These are phyloP conservation scores for Amphiprion clarkii DNA, from an alignment of 2,797 vertebrate genomes.

Conservation along the genomic window DNA sequence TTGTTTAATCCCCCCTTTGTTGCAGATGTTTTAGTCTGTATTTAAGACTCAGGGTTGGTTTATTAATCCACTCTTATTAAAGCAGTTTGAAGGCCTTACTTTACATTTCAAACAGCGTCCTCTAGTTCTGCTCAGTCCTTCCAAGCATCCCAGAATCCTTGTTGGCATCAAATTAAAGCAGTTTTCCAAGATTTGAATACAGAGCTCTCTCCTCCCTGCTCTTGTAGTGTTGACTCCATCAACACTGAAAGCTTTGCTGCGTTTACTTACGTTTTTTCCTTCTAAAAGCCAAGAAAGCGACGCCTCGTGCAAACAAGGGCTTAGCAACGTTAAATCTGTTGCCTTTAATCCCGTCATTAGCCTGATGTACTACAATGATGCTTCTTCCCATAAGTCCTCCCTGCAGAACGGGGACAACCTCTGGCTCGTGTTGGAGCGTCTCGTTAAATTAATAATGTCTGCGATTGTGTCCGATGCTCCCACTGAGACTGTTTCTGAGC, in stretches of 20 bases:
- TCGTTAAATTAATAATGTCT: slow-evolving; percentile 48
- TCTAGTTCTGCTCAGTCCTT: not conserved
- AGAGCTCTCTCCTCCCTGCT: not conserved
- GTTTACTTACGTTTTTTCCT: slow-evolving; percentile 11
- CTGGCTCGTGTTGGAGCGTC: slow-evolving; percentile 23
- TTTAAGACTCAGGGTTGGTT: too few relatives aligned
- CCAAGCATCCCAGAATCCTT: not conserved
- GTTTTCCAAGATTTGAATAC: not conserved
- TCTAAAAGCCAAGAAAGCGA: not conserved
- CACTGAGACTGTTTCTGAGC: not conserved
- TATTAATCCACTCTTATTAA: too few relatives aligned
- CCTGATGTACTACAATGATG: slow-evolving; percentile 33
- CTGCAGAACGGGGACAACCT: slow-evolving; percentile 16
- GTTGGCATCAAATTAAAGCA: not conserved
- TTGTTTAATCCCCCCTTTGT: not conserved
- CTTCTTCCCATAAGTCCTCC: slow-evolving; percentile 24
- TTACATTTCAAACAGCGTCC: too few relatives aligned
- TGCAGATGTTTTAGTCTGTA: too few relatives aligned
- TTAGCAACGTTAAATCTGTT: slow-evolving; percentile 17
- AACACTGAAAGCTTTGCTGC: not conserved
- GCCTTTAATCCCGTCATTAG: slow-evolving; percentile 54
- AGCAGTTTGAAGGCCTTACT: too few relatives aligned
- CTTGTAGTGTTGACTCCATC: not conserved
- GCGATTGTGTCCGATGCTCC: slow-evolving; percentile 29
- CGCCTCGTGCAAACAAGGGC: slow-evolving; percentile 1